Evolutionary conservation across 2,113 vertebrate genomes (phyloP).

Genomic region (Pica pica): DNA sequence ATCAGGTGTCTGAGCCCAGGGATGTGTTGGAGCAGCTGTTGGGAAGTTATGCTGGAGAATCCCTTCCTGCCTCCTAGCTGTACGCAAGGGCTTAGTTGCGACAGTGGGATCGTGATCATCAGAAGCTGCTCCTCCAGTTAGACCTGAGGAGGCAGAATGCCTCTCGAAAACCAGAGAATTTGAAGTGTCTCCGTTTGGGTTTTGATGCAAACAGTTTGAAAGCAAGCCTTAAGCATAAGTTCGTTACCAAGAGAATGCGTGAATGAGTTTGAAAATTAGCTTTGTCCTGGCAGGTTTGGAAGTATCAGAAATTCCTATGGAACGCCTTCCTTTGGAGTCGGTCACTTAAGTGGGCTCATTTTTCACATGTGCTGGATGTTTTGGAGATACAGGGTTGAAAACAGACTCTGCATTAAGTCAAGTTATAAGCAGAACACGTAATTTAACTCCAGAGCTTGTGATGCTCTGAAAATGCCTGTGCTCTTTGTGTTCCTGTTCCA

Average conservation of each 20-base stretch:
- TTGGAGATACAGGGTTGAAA: constrained; percentile 12
- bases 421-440: neutral
- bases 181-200: neutral
- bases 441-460: constrained; percentile 11
- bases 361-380: neutral
- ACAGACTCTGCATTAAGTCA: neutral
- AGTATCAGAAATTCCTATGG: neutral
- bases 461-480: neutral
- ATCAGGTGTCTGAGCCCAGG: neutral
- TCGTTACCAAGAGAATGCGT: neutral
- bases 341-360: neutral
- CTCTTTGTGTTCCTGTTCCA: neutral
- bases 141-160: neutral
- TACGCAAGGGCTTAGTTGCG: neutral
- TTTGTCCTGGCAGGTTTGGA: neutral
- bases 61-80: neutral
- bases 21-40: constrained; percentile 39
- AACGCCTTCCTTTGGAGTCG: neutral
- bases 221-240: neutral
- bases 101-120: neutral
- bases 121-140: neutral
- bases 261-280: neutral
- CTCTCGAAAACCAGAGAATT: neutral
- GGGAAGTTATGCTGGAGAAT: neutral
- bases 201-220: neutral